Percentiles rank a stretch among this genome's conserved stretches.
Conservation (phyloP, 2,113 vertebrate genomes). For the Rousettus leschenaultii region DNA sequence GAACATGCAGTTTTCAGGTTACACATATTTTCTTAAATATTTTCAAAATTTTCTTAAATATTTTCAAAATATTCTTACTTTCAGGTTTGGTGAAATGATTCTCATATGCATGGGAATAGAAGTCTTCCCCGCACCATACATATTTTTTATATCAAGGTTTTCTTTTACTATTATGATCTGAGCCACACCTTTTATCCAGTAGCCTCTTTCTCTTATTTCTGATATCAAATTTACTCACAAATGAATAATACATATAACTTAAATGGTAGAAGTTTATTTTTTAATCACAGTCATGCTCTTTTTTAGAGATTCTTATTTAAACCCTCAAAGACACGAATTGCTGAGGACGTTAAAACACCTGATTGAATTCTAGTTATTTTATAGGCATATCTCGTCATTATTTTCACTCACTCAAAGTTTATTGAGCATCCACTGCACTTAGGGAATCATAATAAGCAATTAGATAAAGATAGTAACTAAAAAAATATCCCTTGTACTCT, state of each 20-base stretch:
- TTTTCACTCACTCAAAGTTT: not conserved
- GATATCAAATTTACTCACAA: not conserved
- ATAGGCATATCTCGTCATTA: not conserved
- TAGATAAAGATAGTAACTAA: not conserved
- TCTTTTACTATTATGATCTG: not conserved
- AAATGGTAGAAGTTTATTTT: not conserved
- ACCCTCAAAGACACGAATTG: not conserved
- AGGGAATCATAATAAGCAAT: not conserved
- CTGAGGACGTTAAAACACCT: not conserved
- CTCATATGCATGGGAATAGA: not conserved
- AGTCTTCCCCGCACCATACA: not conserved
- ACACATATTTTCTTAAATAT: not conserved
- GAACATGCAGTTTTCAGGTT: not conserved
- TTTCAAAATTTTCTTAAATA: not conserved
- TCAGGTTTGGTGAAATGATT: not conserved
- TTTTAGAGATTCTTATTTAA: not conserved
- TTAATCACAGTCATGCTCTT: not conserved
- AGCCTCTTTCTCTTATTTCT: not conserved
- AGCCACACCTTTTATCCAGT: not conserved
- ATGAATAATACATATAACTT: not conserved
- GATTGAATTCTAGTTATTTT: not conserved
- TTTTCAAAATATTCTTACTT: not conserved
- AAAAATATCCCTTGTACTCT: not conserved
- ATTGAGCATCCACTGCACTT: not conserved
- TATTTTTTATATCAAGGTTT: not conserved